These are phyloP conservation scores for Tipula unca DNA, from an alignment of 2,888 invertebrate species.

Conservation along the genomic window DNA sequence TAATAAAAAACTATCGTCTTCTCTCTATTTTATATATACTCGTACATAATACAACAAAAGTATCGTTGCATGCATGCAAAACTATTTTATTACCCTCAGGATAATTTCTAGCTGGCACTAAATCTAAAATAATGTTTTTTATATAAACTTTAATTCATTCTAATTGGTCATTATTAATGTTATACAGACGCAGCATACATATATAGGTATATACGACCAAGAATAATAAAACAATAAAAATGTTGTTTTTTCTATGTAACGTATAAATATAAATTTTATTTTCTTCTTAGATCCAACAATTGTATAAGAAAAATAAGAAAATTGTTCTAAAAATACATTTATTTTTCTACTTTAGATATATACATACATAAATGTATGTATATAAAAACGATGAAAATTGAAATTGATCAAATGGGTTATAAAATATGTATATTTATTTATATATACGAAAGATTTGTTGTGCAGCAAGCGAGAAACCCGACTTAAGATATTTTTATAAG, in stretches of 20 bases:
- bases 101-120: background rate
- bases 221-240: background rate
- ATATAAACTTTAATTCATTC: background rate
- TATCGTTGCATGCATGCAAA: background rate
- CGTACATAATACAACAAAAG: no score
- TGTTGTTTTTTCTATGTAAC: background rate
- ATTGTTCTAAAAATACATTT: background rate
- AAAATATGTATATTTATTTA: background rate
- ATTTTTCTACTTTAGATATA: background rate
- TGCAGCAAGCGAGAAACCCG: background rate
- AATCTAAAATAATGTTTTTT: background rate
- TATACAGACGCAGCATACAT: background rate
- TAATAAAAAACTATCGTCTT: background rate
- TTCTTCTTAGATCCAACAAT: background rate
- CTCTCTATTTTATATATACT: no score
- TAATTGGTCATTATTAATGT: background rate
- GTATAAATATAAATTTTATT: background rate
- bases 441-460: background rate
- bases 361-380: no score
- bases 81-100: background rate
- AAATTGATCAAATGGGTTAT: background rate
- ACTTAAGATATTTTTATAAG: background rate
- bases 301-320: background rate
- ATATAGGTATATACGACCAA: background rate
- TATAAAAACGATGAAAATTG: background rate